These are phyloP conservation scores for Bradynema listronoti DNA, from an alignment of 1,140 invertebrate species.

Conservation along the genomic window DNA sequence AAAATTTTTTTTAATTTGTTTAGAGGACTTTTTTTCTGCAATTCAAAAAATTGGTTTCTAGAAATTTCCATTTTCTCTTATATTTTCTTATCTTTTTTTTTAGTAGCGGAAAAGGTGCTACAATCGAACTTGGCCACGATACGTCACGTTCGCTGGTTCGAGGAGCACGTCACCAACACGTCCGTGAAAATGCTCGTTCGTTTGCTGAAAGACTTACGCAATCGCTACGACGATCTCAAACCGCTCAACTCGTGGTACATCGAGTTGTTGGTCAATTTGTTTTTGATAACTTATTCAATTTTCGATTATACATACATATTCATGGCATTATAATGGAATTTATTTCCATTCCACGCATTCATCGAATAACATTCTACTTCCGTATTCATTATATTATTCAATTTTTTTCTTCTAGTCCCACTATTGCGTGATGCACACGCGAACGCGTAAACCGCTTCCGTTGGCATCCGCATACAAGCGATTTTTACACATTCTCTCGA, in stretches of 20 bases:
- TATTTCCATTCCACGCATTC: not conserved
- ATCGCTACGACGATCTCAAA: conserved; percentile 78
- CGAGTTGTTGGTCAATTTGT: conserved; percentile 70
- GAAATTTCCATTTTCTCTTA: conserved; percentile 3
- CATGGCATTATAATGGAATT: not conserved
- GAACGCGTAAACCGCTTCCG: conserved; percentile 73
- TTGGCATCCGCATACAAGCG: conserved; percentile 81
- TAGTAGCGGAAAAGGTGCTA: conserved; percentile 74
- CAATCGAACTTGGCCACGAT: conserved; percentile 84
- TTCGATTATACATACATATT: not conserved
- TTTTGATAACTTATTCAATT: not conserved
- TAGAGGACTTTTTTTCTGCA: not conserved
- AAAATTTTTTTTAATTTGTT: too few species aligned
- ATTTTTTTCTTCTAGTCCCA: conserved; percentile 66
- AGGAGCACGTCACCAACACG: conserved; percentile 93
- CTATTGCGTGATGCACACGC: conserved; percentile 92
- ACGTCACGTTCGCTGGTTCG: conserved; percentile 89
- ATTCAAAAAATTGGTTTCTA: conserved; percentile 1
- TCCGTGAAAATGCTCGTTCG: conserved; percentile 91
- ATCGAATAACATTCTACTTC: not conserved
- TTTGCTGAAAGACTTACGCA: conserved; percentile 78
- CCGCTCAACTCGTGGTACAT: conserved; percentile 91
- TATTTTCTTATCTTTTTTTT: conserved; percentile 25
- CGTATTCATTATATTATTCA: not conserved
- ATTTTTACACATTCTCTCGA: conserved; percentile 78